Percentiles rank a stretch among this genome's conserved stretches.
phyloP scores from a whole-genome alignment of 1,140 invertebrate genomes.

The Dysdera silvatica region DNA sequence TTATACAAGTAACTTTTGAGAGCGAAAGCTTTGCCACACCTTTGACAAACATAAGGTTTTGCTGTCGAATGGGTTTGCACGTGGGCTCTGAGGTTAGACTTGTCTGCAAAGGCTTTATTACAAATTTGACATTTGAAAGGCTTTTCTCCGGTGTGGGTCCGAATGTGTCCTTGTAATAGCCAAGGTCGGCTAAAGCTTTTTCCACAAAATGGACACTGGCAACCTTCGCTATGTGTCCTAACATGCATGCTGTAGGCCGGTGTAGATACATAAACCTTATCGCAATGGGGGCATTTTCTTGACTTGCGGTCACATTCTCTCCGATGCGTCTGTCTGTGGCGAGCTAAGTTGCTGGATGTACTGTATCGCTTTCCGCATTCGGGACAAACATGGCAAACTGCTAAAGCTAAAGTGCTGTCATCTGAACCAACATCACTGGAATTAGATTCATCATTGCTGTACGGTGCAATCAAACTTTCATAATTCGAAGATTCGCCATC shows the following conservation, averaged over 20 bases:
- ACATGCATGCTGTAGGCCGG: constrained; percentile 30
- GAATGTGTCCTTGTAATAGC: constrained; percentile 33
- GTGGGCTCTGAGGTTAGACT: constrained; percentile 33
- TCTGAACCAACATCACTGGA: too few species aligned
- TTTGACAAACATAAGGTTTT: constrained; percentile 31
- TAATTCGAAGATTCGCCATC: too few species aligned
- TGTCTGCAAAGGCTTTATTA: constrained; percentile 31
- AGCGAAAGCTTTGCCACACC: constrained; percentile 45
- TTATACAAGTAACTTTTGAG: constrained; percentile 48
- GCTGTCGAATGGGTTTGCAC: constrained; percentile 29
- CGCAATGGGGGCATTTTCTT: constrained; percentile 29
- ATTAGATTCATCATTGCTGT: too few species aligned
- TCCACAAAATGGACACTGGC: constrained; percentile 30
- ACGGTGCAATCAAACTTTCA: too few species aligned
- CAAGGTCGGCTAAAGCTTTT: constrained; percentile 31
- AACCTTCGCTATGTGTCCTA: constrained; percentile 28
- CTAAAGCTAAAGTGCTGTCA: too few species aligned
- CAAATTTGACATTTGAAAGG: constrained; percentile 29
- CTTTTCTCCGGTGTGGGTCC: constrained; percentile 42
- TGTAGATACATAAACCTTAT: constrained; percentile 27
- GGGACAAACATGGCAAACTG: constrained; percentile 61
- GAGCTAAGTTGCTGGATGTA: constrained; percentile 77
- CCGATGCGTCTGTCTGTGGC: constrained; percentile 84
- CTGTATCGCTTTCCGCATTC: constrained; percentile 85
- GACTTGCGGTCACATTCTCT: constrained; percentile 57